phyloP scores from a whole-genome alignment of 2,888 invertebrate species.

The Nemotelus nigrinus region DNA sequence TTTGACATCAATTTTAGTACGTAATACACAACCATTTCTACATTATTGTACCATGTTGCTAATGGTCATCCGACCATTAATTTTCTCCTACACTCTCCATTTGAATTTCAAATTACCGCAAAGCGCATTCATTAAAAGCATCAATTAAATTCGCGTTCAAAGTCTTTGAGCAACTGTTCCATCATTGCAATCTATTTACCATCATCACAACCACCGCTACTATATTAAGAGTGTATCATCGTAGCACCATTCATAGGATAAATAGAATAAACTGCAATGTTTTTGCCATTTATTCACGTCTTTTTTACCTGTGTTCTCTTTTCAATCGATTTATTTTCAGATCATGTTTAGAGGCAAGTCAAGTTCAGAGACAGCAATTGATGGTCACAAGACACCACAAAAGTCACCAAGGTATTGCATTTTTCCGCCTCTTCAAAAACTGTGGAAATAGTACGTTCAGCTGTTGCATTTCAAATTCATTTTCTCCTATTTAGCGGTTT shows the following conservation, averaged over 20 bases:
- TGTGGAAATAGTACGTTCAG: not conserved
- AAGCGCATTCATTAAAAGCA: not conserved
- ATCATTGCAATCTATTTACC: not conserved
- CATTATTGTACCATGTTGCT: too few relatives aligned
- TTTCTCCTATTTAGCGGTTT: not conserved
- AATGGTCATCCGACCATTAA: not conserved
- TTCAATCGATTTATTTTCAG: conserved; percentile 33
- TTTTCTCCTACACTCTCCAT: not conserved
- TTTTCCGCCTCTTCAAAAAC: too few relatives aligned
- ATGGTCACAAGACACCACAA: conserved; percentile 52
- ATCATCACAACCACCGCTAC: not conserved
- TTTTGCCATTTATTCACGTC: not conserved
- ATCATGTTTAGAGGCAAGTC: conserved; percentile 54
- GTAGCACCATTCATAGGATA: not conserved
- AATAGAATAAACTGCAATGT: not conserved
- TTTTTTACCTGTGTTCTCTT: conserved; percentile 13
- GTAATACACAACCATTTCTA: too few relatives aligned
- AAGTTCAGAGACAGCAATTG: conserved; percentile 54
- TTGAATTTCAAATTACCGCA: not conserved
- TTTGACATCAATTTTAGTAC: too few relatives aligned
- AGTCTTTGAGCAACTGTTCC: not conserved
- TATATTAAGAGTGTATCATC: not conserved
- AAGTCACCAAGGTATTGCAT: conserved; percentile 52
- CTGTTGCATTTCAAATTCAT: not conserved
- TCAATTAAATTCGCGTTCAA: not conserved